Evolutionary conservation across 2,797 vertebrate species (phyloP).

Genomic region (Myotis myotis): DNA sequence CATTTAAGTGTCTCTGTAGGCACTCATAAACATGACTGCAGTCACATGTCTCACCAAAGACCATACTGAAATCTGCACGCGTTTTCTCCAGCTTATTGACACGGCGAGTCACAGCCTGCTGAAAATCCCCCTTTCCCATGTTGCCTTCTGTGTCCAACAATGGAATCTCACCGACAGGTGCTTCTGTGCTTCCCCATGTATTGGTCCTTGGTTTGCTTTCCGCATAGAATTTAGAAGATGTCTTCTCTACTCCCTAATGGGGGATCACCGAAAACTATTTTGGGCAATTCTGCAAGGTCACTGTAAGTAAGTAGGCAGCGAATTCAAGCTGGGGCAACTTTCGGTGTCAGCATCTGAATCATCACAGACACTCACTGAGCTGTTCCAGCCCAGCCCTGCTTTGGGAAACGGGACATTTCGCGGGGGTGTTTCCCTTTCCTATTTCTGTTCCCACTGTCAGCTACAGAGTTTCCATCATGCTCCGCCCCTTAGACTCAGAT

Average conservation of each 20-base stretch:
- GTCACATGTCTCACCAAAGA: neutral
- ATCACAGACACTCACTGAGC: neutral
- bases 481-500: neutral
- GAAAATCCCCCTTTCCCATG: neutral
- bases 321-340: neutral
- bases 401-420: neutral
- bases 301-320: neutral
- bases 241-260: neutral
- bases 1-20: neutral
- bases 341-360: neutral
- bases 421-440: neutral
- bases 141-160: neutral
- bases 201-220: neutral
- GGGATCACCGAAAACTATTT: neutral
- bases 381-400: neutral
- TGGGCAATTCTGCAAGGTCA: neutral
- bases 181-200: neutral
- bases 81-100: neutral
- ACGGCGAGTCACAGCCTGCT: neutral
- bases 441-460: neutral
- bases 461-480: neutral
- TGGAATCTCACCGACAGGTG: neutral
- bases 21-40: neutral
- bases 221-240: neutral
- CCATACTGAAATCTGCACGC: accelerated